Percentiles rank a stretch among this genome's conserved stretches.
Conservation (phyloP, 2,888 invertebrate species). For the Ormia ochracea region DNA sequence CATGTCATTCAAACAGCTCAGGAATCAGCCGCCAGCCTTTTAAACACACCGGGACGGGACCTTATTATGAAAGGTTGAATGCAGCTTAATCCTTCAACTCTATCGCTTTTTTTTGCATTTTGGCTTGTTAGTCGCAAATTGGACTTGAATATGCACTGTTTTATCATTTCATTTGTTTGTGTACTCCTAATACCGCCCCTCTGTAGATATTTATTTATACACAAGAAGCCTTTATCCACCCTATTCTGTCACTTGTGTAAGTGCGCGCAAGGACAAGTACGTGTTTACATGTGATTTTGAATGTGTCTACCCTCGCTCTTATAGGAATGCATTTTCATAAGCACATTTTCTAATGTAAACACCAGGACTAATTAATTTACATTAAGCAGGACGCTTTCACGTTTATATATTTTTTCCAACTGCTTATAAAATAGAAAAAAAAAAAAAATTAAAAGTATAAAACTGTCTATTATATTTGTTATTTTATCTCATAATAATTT, state of each 20-base stretch:
- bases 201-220: not conserved
- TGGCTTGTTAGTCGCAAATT: constrained; percentile 21
- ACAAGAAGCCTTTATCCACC: not conserved
- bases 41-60: not conserved
- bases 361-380: constrained; percentile 57
- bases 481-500: too few species aligned
- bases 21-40: not conserved
- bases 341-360: constrained; percentile 36
- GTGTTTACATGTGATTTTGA: not conserved
- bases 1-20: constrained; percentile 12
- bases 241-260: not conserved
- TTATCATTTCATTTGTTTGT: constrained; percentile 20
- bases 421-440: not conserved
- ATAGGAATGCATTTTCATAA: not conserved
- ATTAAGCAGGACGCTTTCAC: constrained; percentile 1
- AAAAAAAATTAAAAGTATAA: constrained; percentile 3
- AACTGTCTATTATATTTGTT: constrained; percentile 45
- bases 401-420: not conserved
- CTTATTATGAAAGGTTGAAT: not conserved
- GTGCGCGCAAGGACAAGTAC: not conserved
- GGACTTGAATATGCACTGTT: constrained; percentile 2
- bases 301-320: not conserved
- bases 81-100: not conserved
- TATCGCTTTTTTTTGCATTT: not conserved
- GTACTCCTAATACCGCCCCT: not conserved